Evolutionary conservation across 2,888 invertebrate species (phyloP).

Genomic region (Mechanitis mazaeus): DNA sequence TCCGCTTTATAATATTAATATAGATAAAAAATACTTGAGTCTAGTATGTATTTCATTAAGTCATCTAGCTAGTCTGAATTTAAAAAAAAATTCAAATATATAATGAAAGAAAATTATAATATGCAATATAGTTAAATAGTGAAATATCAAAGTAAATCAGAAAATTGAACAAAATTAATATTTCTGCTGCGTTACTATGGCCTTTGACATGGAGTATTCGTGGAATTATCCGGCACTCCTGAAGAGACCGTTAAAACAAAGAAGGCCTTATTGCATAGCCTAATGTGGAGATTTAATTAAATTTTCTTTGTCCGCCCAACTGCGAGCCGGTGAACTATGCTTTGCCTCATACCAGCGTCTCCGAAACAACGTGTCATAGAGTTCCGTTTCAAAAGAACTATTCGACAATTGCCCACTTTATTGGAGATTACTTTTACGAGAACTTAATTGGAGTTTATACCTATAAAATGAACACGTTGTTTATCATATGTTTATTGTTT

Average conservation of each 20-base stretch:
- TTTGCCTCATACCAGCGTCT: slow-evolving; percentile 29
- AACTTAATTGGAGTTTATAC: background rate
- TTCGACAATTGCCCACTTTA: background rate
- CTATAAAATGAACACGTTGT: background rate
- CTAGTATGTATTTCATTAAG: too few species aligned
- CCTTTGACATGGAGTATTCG: slow-evolving; percentile 25
- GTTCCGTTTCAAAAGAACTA: background rate
- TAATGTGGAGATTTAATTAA: slow-evolving; percentile 38
- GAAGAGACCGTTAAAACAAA: slow-evolving; percentile 25
- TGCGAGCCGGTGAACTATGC: slow-evolving; percentile 30
- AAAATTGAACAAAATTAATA: slow-evolving; percentile 10
- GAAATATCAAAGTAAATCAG: slow-evolving; percentile 3
- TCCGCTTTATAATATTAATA: too few species aligned
- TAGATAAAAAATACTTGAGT: too few species aligned
- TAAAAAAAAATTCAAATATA: too few species aligned
- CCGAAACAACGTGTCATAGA: slow-evolving; percentile 12
- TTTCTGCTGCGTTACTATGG: slow-evolving; percentile 7
- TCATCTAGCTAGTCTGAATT: too few species aligned
- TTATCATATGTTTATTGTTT: too few species aligned
- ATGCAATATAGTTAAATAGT: background rate
- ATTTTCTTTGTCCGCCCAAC: slow-evolving; percentile 36
- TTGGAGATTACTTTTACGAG: background rate
- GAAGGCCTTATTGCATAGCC: slow-evolving; percentile 31
- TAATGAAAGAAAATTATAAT: too few species aligned
- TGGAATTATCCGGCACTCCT: slow-evolving; percentile 22